A percentile compares a stretch with the other conserved stretches of the same genome.
Evolutionary conservation across 2,113 vertebrate species (phyloP).

Genomic region (Silurus meridionalis): DNA sequence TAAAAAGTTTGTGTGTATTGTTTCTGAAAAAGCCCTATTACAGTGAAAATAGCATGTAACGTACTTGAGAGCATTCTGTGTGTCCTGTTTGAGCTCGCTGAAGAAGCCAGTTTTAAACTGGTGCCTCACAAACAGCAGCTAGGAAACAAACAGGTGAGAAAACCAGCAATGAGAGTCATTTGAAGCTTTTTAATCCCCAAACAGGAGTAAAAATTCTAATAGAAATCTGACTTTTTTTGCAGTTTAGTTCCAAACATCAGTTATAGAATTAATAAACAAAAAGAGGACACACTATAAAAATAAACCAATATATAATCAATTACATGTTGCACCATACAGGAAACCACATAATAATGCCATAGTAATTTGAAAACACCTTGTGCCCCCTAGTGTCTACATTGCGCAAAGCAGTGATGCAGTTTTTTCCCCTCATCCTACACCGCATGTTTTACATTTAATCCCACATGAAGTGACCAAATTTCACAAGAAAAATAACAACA

Average conservation of each 20-base stretch:
- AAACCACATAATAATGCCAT: background rate
- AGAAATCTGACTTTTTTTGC: background rate
- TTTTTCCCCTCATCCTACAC: background rate
- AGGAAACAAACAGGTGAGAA: constrained; percentile 42
- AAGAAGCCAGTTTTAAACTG: constrained; percentile 99
- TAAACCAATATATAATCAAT: background rate
- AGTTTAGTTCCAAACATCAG: background rate
- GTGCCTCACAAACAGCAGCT: constrained; percentile 98
- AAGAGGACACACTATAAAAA: background rate
- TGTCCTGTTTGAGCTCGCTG: constrained; percentile 97
- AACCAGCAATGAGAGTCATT: background rate
- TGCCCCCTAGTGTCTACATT: background rate
- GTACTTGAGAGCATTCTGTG: constrained; percentile 97
- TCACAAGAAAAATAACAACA: too few species aligned
- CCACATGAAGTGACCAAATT: background rate
- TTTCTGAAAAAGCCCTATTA: background rate
- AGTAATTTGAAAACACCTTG: too few species aligned
- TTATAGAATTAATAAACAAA: too few species aligned
- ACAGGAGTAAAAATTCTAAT: background rate
- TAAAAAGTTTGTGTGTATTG: background rate
- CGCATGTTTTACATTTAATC: background rate
- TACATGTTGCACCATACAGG: background rate
- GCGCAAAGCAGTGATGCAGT: background rate
- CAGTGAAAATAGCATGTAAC: constrained; percentile 65
- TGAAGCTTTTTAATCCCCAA: background rate